Evolutionary conservation across 1,140 invertebrate genomes (phyloP).

Genomic region (Oreohelix idahoensis): DNA sequence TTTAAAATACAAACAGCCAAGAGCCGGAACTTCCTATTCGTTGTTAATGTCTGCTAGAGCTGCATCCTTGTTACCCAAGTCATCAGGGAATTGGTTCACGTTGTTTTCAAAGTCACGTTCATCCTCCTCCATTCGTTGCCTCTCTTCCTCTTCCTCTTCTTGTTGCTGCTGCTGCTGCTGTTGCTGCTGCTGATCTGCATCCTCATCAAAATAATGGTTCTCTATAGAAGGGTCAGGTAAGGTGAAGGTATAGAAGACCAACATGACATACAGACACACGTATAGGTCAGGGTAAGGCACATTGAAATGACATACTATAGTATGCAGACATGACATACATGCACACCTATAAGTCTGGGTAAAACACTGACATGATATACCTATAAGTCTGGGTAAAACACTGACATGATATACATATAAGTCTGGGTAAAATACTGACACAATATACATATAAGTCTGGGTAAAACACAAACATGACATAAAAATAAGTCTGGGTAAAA

Average conservation of each 20-base stretch:
- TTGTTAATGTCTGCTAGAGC: background rate
- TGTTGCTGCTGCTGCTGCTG: background rate
- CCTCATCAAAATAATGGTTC: constrained; percentile 33
- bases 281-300: too few relatives aligned
- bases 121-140: constrained; percentile 4
- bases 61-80: background rate
- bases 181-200: background rate
- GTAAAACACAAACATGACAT: too few relatives aligned
- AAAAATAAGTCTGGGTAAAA: too few relatives aligned
- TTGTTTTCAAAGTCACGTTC: background rate
- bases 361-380: too few relatives aligned
- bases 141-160: background rate
- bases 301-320: too few relatives aligned
- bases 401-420: too few relatives aligned
- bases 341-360: too few relatives aligned
- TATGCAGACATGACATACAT: too few relatives aligned
- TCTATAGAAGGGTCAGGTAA: constrained; percentile 21
- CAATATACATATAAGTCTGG: too few relatives aligned
- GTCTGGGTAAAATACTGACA: too few relatives aligned
- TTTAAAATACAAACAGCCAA: background rate
- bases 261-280: background rate
- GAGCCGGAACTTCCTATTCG: background rate
- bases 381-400: too few relatives aligned
- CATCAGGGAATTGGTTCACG: background rate
- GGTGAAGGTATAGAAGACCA: background rate